phyloP scores from a whole-genome alignment of 2,113 vertebrate genomes.

The Sarotherodon lohbergeri region DNA sequence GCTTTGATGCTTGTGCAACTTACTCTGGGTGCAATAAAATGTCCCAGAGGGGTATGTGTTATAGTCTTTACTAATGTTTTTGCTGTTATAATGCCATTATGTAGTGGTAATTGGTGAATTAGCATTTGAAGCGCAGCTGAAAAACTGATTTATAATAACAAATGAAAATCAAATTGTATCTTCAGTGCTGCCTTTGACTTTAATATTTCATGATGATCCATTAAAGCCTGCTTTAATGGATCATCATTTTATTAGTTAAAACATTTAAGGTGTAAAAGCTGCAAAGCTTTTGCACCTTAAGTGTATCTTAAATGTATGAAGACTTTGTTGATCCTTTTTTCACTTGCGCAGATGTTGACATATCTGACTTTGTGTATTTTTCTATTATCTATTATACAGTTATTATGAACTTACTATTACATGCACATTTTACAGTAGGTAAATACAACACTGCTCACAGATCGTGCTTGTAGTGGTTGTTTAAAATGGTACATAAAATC shows the following conservation, averaged over 20 bases:
- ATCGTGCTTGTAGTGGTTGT: neutral
- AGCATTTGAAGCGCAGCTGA: neutral
- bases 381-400: neutral
- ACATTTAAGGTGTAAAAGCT: neutral
- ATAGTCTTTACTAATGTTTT: neutral
- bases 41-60: neutral
- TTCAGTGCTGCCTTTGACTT: neutral
- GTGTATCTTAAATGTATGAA: neutral
- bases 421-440: neutral
- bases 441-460: neutral
- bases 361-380: neutral
- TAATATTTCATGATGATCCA: neutral
- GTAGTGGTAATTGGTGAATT: neutral
- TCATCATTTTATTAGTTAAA: neutral
- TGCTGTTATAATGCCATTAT: neutral
- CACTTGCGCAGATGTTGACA: neutral
- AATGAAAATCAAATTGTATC: neutral
- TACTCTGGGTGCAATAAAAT: neutral
- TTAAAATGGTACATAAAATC: neutral
- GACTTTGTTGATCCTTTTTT: neutral
- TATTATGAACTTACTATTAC: neutral
- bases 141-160: neutral
- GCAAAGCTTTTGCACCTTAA: neutral
- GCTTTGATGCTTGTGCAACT: neutral
- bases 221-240: neutral